Conservation (phyloP, 2,888 invertebrate species). For the Cephus spinipes region DNA sequence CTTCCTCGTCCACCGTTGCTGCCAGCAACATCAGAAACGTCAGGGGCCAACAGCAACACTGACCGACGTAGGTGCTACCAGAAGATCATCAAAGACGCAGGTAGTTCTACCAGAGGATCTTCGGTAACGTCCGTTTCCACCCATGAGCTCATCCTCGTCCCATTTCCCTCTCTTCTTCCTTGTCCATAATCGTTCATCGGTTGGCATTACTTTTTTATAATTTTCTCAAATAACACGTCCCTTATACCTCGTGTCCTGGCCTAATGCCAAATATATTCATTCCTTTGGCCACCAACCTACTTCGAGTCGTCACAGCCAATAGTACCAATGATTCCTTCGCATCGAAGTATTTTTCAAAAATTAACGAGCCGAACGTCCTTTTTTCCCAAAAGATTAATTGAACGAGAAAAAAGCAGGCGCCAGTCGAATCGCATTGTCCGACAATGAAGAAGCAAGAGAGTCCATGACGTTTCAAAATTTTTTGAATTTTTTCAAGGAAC, state of each 20-base stretch:
- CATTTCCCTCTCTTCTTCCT: constrained; percentile 13
- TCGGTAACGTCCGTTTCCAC: background rate
- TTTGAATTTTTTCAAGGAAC: background rate
- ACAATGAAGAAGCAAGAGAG: background rate
- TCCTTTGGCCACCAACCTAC: constrained; percentile 29
- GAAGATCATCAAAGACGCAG: too few species aligned
- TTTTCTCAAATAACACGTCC: constrained; percentile 50
- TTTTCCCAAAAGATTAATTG: background rate
- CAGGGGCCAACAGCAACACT: background rate
- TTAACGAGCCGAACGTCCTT: background rate
- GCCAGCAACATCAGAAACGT: background rate
- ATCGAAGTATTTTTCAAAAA: background rate
- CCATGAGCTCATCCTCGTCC: constrained; percentile 30
- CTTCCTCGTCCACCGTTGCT: constrained; percentile 5
- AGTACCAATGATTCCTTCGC: background rate
- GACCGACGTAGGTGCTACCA: too few species aligned
- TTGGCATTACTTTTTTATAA: constrained; percentile 51
- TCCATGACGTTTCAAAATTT: background rate
- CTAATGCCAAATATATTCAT: constrained; percentile 45
- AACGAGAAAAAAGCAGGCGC: background rate
- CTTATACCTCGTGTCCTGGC: constrained; percentile 28
- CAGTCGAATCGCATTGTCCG: background rate
- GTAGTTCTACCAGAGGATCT: background rate
- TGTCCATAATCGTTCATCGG: too few species aligned
- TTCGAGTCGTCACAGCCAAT: background rate